phyloP scores from a whole-genome alignment of 2,113 vertebrate genomes.

The Python bivittatus region DNA sequence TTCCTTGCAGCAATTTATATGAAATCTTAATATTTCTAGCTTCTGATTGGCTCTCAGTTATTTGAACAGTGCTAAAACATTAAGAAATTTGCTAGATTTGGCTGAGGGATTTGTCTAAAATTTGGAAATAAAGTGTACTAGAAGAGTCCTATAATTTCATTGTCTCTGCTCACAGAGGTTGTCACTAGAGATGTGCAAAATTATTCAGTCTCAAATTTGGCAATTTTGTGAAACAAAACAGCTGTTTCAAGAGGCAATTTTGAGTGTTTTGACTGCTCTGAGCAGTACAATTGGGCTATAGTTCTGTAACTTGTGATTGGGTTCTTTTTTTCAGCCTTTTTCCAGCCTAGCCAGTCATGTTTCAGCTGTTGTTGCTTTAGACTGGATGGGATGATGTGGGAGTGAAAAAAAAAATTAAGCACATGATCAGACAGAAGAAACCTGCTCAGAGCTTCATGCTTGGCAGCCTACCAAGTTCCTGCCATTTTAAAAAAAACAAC shows the following conservation, averaged over 20 bases:
- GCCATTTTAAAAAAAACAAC: not conserved
- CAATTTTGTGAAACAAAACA: not conserved
- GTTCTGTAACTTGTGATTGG: not conserved
- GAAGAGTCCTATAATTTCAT: not conserved
- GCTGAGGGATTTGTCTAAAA: not conserved
- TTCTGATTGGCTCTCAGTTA: not conserved
- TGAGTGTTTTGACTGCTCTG: not conserved
- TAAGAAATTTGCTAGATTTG: not conserved
- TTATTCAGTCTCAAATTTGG: not conserved
- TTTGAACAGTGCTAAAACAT: not conserved
- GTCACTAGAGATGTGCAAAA: not conserved
- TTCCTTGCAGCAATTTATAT: not conserved
- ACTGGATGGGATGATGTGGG: not conserved
- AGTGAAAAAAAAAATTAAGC: not conserved
- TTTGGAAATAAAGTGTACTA: not conserved
- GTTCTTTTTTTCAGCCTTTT: not conserved
- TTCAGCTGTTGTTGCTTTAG: not conserved
- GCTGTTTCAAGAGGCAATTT: not conserved
- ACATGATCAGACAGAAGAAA: not conserved
- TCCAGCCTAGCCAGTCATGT: not conserved
- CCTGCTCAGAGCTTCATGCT: not conserved
- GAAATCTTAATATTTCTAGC: not conserved
- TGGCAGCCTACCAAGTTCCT: not conserved
- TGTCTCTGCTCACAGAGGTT: not conserved
- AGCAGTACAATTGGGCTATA: not conserved